Evolutionary conservation across 2,888 invertebrate genomes (phyloP).

Genomic region (Chesias legatella): DNA sequence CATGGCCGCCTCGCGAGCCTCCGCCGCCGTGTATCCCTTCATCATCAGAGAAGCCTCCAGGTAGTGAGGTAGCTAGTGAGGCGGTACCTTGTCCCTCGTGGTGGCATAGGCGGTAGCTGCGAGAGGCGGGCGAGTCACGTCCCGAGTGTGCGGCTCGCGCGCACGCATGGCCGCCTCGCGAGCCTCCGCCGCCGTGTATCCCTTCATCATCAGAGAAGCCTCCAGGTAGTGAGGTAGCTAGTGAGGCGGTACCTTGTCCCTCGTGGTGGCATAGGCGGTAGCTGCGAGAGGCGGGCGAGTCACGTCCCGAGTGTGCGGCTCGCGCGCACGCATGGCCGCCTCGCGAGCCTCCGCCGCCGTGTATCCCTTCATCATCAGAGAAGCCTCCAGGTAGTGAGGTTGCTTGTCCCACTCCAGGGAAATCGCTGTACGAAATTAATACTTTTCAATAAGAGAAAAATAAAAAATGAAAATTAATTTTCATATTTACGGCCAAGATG

Average conservation of each 20-base stretch:
- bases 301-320: constrained; percentile 40
- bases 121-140: constrained; percentile 44
- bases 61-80: too few species aligned
- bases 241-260: constrained; percentile 60
- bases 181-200: too few species aligned
- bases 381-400: constrained; percentile 86
- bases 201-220: constrained; percentile 83
- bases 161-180: too few species aligned
- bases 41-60: too few species aligned
- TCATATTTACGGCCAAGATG: too few species aligned
- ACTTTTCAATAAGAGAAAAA: too few species aligned
- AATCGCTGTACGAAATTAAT: constrained; percentile 59
- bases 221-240: constrained; percentile 82
- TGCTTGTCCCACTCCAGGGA: constrained; percentile 81
- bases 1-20: too few species aligned
- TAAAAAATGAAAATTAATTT: too few species aligned
- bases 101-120: constrained; percentile 75
- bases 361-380: constrained; percentile 92
- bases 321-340: constrained; percentile 52
- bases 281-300: constrained; percentile 72
- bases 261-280: constrained; percentile 77
- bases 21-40: too few species aligned
- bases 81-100: constrained; percentile 71
- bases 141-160: too few species aligned
- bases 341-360: constrained; percentile 74